Base-by-base conservation (phyloP, 2,888 invertebrate species). In the Silvanus unidentatus region DNA sequence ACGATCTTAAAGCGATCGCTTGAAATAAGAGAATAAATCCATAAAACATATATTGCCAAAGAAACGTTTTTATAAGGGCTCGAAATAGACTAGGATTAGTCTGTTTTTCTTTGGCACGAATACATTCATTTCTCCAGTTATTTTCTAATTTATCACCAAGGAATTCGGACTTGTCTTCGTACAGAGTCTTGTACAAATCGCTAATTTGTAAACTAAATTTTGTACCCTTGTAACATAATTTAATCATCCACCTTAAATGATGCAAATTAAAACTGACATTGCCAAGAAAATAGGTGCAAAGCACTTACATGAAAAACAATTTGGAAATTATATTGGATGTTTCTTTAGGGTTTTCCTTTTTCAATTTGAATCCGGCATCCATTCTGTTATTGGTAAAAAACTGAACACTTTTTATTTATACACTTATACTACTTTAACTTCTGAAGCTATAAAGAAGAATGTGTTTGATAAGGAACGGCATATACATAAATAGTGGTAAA, bases 81-180 rank as follows among this genome's bases (percentile, higher is more conserved):
- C 27, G 46, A 4, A 56, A 13, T 2, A 56, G 27, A 34, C 53
- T 56, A 1, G 56, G 56, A 40, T 49, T 45, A 12, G 2, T 34
- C 2, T 43, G 39, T 40, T 47, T 48, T n/a, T 15, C 1, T 47
- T 43, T 45, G 0, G 45, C 38, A 37, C 29, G 42, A n/a, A 11
- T 15, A 4, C 48, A 11, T 47, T 56, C 53, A 14, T 44, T 39
- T 1, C 44, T 52, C 77, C 77, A 58, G 77, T 76, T 47, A 58
- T 73, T 71, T 61, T 82, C 81, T 10, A 87, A 69, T 30, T 73
- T 72, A 61, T 84, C 77, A 1, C 82, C 84, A 2, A 86, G 70
- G 14, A 66, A 62, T 45, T 80, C 77, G 0, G 86, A 86, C 40
- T 74, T 70, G 64, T 87, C 84, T 5, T 70, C 69, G 0, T 75